Percentiles rank a stretch among this genome's conserved stretches.
These are phyloP conservation scores for Sebastes schlegelii DNA, from an alignment of 2,113 vertebrate species.

Conservation along the genomic window DNA sequence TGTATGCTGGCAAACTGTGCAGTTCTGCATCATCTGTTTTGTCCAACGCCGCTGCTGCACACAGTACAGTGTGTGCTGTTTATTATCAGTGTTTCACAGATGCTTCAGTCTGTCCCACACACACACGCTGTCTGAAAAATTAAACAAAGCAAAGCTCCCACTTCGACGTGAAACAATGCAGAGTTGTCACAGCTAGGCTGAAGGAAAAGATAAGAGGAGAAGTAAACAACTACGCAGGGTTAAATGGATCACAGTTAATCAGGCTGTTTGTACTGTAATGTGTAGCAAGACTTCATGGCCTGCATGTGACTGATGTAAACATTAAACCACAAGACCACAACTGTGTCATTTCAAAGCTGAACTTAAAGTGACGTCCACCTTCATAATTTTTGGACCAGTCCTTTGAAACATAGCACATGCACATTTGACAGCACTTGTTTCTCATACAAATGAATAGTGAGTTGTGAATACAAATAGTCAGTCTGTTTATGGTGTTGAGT, in stretches of 20 bases:
- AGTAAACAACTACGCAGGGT: constrained; percentile 16
- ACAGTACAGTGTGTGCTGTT: constrained; percentile 8
- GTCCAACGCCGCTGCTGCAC: constrained; percentile 7
- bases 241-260: not conserved
- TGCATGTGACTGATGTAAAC: constrained; percentile 37
- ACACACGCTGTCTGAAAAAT: not conserved
- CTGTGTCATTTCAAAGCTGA: not conserved
- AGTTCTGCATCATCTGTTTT: not conserved
- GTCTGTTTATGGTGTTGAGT: not conserved
- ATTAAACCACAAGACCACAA: not conserved
- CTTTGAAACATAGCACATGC: not conserved
- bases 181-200: not conserved
- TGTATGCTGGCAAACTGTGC: constrained; percentile 9
- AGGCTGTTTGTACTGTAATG: not conserved
- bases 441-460: not conserved
- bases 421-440: not conserved
- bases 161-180: constrained; percentile 19
- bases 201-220: constrained; percentile 6
- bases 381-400: not conserved
- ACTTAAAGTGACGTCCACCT: not conserved
- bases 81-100: not conserved
- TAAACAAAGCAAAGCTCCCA: constrained; percentile 29
- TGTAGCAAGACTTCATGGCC: constrained; percentile 4
- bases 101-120: constrained; percentile 8
- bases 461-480: constrained; percentile 17